Evolutionary conservation across 2,113 vertebrate species (phyloP).

Genomic region (Antechinus flavipes): DNA sequence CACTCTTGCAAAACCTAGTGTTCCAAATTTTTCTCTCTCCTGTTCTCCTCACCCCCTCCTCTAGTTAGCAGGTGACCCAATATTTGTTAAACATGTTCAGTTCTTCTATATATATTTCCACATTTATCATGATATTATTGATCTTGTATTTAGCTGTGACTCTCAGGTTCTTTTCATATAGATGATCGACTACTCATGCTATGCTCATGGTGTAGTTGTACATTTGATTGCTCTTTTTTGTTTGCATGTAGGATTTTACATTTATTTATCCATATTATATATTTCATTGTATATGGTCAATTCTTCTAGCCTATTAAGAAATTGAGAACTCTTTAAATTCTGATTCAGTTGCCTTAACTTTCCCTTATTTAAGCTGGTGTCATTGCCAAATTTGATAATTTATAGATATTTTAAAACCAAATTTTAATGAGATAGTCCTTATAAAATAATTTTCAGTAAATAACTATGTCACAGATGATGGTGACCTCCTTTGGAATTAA

Average conservation of each 20-base stretch:
- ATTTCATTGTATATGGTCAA: not conserved
- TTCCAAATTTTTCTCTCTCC: too few relatives aligned
- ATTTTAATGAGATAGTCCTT: not conserved
- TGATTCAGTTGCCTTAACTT: not conserved
- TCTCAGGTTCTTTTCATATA: not conserved
- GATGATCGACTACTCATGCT: not conserved
- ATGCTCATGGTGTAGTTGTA: not conserved
- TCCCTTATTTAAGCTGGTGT: not conserved
- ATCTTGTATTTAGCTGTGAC: not conserved
- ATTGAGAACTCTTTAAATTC: not conserved
- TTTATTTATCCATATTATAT: not conserved
- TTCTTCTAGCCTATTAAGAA: not conserved
- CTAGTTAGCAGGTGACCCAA: too few relatives aligned
- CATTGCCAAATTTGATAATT: not conserved
- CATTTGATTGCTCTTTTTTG: not conserved
- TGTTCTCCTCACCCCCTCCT: too few relatives aligned
- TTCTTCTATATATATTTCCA: too few relatives aligned
- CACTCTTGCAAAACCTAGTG: too few relatives aligned
- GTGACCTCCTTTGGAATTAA: conserved; percentile 33
- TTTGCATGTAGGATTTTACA: not conserved
- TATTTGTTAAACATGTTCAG: too few relatives aligned
- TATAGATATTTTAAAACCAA: not conserved
- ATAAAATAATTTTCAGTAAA: not conserved
- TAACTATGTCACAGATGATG: conserved; percentile 20
- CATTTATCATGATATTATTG: not conserved